Base-by-base conservation (phyloP, 92 coral and sea anemone genomes). In the Pocillopora meandrina region DNA sequence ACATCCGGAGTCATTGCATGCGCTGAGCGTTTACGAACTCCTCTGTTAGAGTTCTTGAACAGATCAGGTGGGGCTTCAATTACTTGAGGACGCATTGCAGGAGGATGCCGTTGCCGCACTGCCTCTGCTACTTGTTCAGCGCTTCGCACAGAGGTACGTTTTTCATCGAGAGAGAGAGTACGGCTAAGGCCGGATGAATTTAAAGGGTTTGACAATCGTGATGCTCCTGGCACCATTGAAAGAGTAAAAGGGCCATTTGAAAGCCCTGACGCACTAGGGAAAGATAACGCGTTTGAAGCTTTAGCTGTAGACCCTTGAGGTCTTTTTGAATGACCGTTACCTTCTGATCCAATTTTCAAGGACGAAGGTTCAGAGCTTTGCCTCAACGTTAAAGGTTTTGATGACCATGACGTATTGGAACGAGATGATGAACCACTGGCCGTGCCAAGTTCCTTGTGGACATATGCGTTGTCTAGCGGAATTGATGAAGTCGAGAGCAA, bases 51-150 rank as follows among this genome's bases (percentile, higher is more conserved):
- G 34, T 56, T 56, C 56, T 68, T 69, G 11, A 17, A 14, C 11
- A 82, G 55, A 16, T 10, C 72, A 47, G 1, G 13, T 19, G 81
- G 10, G 17, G 80, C n/a, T 63, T 56, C 2, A 56, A 83, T 83
- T 4, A 74, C 16, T 20, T 9, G 63, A 15, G 81, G 73, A 17
- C 81, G 73, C 18, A 21, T 7, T 10, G 9, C 34, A 74, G 59
- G 87, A 23, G 81, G 81, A 15, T 74, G 56, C 61, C 87, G 79
- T n/a, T 63, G 63, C 47, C 65, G 19, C 20, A 74, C 81, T 18
- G 5, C 9, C 20, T 83, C 57, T 5, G 58, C 81, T 19, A 34
- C 60, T 57, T 1, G 33, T 65, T 83, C 72, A 20, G 65, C 69
- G 16, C 19, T 42, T 7, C 52, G 52, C 52, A 42, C 6, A 3